Evolutionary conservation across 2,888 invertebrate species (phyloP).

Genomic region (Drosophila setosimentum): DNA sequence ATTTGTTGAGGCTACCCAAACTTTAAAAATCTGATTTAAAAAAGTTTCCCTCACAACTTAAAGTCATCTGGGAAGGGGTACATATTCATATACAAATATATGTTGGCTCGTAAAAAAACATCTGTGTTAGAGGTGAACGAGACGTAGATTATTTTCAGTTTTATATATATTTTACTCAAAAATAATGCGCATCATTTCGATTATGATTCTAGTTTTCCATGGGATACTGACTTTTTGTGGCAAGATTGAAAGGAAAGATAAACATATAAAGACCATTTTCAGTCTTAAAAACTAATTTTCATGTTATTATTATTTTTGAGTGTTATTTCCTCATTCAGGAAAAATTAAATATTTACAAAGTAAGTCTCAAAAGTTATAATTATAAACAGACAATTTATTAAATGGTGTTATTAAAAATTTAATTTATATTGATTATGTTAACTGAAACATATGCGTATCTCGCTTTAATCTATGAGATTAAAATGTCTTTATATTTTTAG

Average conservation of each 20-base stretch:
- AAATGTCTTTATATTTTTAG: background rate
- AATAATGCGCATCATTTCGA: background rate
- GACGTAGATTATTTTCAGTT: background rate
- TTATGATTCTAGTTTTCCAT: background rate
- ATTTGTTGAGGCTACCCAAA: slow-evolving; percentile 53
- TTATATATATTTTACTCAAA: background rate
- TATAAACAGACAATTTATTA: background rate
- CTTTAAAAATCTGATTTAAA: slow-evolving; percentile 31
- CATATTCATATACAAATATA: background rate
- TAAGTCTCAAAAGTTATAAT: background rate
- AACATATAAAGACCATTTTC: background rate
- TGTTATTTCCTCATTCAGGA: background rate
- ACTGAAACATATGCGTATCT: background rate
- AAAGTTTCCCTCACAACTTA: slow-evolving; percentile 46
- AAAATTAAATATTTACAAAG: background rate
- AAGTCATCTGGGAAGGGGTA: slow-evolving; percentile 10
- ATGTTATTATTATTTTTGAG: background rate
- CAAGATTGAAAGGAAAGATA: background rate
- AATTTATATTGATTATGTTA: background rate
- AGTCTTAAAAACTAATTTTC: background rate
- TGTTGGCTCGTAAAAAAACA: background rate
- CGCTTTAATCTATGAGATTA: background rate
- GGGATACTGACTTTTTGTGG: background rate
- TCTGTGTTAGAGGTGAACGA: background rate
- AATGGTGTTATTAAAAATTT: background rate